A percentile compares a stretch with the other conserved stretches of the same genome.
phyloP scores from a whole-genome alignment of 2,113 vertebrate species.

The Pelvicachromis taeniatus region DNA sequence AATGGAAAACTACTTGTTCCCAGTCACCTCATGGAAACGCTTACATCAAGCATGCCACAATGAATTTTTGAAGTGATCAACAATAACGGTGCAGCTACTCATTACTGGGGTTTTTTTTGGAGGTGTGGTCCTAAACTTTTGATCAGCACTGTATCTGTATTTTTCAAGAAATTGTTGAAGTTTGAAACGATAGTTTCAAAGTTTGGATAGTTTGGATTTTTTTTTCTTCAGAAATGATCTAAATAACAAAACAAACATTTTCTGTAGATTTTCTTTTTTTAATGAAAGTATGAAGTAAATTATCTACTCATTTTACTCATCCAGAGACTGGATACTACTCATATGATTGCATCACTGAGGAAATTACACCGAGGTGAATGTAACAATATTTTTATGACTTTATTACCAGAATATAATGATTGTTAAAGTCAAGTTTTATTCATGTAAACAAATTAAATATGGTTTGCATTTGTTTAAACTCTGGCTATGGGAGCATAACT shows the following conservation, averaged over 20 bases:
- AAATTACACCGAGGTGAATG: background rate
- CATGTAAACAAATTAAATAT: background rate
- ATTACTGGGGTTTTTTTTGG: background rate
- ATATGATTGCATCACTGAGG: background rate
- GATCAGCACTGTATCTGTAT: background rate
- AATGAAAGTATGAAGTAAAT: background rate
- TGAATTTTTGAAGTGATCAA: too few relatives aligned
- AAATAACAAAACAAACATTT: background rate
- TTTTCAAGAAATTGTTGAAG: background rate
- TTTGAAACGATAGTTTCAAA: background rate
- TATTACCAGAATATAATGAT: background rate
- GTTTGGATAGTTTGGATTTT: background rate
- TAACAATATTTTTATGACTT: background rate
- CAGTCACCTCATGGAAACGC: too few relatives aligned
- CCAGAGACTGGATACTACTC: background rate
- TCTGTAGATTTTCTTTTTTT: background rate
- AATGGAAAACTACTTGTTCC: background rate
- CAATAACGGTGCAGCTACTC: too few relatives aligned
- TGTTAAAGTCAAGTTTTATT: background rate
- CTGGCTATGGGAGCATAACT: background rate
- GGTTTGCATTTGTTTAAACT: background rate
- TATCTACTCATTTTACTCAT: background rate
- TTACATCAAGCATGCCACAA: too few relatives aligned
- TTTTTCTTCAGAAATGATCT: background rate
- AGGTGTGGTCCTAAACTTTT: too few relatives aligned